Percentiles rank a stretch among this genome's conserved stretches.
phyloP scores from a whole-genome alignment of 2,888 invertebrate species.

The Eupeodes latifasciatus region DNA sequence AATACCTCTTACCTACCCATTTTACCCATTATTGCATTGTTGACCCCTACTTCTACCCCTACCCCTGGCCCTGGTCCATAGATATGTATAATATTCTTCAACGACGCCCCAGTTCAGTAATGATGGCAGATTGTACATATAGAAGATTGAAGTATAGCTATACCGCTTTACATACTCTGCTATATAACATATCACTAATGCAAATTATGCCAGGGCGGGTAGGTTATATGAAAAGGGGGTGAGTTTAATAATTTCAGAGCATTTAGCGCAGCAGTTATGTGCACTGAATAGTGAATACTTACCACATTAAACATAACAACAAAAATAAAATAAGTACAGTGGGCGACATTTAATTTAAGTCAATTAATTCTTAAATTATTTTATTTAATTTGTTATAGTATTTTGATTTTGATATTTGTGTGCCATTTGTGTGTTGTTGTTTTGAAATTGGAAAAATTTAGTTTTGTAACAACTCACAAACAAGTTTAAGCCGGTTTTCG shows the following conservation, averaged over 20 bases:
- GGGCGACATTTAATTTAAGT: constrained; percentile 42
- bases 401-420: neutral
- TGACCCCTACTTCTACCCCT: neutral
- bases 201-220: neutral
- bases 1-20: neutral
- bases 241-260: constrained; percentile 68
- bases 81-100: neutral
- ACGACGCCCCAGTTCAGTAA: constrained; percentile 21
- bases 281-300: constrained; percentile 43
- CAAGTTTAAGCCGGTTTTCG: no score
- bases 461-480: neutral
- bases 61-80: neutral
- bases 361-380: neutral
- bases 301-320: neutral
- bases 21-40: neutral
- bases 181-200: constrained; percentile 28
- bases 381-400: neutral
- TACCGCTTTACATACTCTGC: neutral
- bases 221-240: constrained; percentile 12
- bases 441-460: neutral
- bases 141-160: constrained; percentile 9
- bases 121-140: constrained; percentile 36
- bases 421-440: neutral
- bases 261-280: constrained; percentile 59
- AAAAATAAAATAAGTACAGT: constrained; percentile 10